Evolutionary conservation across 2,888 invertebrate genomes (phyloP).

Genomic region (Epinotia nisella): DNA sequence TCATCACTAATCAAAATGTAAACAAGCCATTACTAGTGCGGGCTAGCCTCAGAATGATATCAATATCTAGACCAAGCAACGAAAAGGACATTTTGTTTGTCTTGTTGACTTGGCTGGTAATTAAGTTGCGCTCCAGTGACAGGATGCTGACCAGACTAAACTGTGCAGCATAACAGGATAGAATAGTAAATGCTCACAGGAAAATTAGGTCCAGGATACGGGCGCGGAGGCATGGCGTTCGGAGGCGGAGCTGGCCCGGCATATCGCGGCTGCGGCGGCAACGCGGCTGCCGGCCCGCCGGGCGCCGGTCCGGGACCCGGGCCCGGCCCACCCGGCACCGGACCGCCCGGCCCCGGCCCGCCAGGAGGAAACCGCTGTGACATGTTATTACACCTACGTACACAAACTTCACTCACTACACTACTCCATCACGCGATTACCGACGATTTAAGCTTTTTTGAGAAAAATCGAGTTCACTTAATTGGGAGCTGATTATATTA

Average conservation of each 20-base stretch:
- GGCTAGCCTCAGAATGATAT: too few relatives aligned
- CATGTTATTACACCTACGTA: slow-evolving; percentile 55
- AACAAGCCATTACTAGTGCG: too few relatives aligned
- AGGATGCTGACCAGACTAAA: too few relatives aligned
- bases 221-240: slow-evolving; percentile 87
- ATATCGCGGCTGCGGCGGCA: slow-evolving; percentile 73
- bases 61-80: too few relatives aligned
- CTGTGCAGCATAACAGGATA: neutral
- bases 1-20: too few relatives aligned
- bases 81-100: too few relatives aligned
- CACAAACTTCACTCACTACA: slow-evolving; percentile 7
- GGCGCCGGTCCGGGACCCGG: slow-evolving; percentile 33
- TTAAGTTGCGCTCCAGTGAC: neutral
- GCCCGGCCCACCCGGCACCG: slow-evolving; percentile 26
- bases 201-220: slow-evolving; percentile 90
- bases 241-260: slow-evolving; percentile 84
- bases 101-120: too few relatives aligned
- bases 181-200: slow-evolving; percentile 84
- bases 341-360: slow-evolving; percentile 52
- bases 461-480: neutral
- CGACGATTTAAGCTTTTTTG: slow-evolving; percentile 5
- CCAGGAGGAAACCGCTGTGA: slow-evolving; percentile 73
- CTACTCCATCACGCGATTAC: slow-evolving; percentile 34
- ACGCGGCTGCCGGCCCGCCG: slow-evolving; percentile 73
- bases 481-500: neutral